These are phyloP conservation scores for Camelus dromedarius DNA, from an alignment of 2,113 vertebrate genomes.

Conservation along the genomic window DNA sequence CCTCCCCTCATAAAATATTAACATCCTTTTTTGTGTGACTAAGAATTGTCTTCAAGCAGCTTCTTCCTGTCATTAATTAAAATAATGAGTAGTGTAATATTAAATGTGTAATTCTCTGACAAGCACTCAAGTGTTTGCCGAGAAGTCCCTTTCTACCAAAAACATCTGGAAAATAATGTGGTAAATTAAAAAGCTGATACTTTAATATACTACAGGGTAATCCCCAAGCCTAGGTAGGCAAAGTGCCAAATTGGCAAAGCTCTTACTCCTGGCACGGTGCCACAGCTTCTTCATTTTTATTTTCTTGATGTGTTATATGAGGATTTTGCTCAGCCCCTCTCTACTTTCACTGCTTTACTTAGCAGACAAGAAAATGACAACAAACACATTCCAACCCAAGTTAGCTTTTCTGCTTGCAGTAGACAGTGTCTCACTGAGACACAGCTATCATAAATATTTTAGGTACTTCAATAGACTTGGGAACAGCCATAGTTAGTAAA, in stretches of 20 bases:
- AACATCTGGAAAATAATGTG: constrained; percentile 85
- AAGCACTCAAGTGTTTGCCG: constrained; percentile 86
- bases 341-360: neutral
- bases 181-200: constrained; percentile 86
- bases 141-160: constrained; percentile 83
- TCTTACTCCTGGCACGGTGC: constrained; percentile 68
- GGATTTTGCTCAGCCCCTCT: neutral
- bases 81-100: constrained; percentile 87
- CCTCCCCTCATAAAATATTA: constrained; percentile 88
- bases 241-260: constrained; percentile 75
- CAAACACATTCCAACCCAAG: constrained; percentile 11
- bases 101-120: constrained; percentile 87
- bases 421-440: constrained; percentile 23
- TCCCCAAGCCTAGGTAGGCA: constrained; percentile 75
- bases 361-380: constrained; percentile 42
- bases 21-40: constrained; percentile 85
- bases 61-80: constrained; percentile 88
- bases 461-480: constrained; percentile 48
- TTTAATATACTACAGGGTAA: constrained; percentile 82
- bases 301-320: neutral
- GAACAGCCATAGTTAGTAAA: constrained; percentile 74
- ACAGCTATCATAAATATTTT: constrained; percentile 73
- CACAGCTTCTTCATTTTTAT: constrained; percentile 70
- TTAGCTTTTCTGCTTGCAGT: neutral
- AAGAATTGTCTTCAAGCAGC: constrained; percentile 87